Base-by-base conservation (phyloP, 1,140 invertebrate species). In the Ptiloglossa arizonensis region DNA sequence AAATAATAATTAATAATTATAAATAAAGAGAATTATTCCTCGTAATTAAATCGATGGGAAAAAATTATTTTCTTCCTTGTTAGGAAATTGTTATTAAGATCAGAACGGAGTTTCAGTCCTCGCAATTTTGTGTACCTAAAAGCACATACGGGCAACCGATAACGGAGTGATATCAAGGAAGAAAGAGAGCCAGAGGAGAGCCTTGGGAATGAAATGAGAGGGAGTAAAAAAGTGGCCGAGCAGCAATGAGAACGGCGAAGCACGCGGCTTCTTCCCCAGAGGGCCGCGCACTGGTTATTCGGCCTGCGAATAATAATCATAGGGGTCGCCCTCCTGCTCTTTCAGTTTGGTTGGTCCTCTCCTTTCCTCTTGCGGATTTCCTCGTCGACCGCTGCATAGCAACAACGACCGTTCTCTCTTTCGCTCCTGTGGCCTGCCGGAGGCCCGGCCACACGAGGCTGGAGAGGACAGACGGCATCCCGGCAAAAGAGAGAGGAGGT, bases 301-400 rank as follows among this genome's bases (percentile, higher is more conserved):
- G 80, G 80, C 32, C 80, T 72, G 84, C 84, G 83, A 85, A 85
- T 86, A 86, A 86, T 86, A 86, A 86, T 86, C 84, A 79, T 85
- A 74, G 82, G 70, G 79, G 83, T 78, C 59, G 78, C 78, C 76
- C 57, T 76, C 67, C 62, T 56, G 82, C 68, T 82, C 67, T 75
- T 83, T 82, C 75, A 71, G 70, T 60, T 54, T 32, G 50, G 35
- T 50, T 29, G 27, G 15, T 27, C 46, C 29, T 59, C 70, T 80
- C 75, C 50, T 44, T 72, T 68, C 69, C 50, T 67, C 77, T 54
- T 66, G 44, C 44, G 57, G 73, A 73, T 83, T 72, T 54, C 71
- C 44, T 48, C 38, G 75, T 75, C 79, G 80, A 52, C 44, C 59
- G 87, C 87, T 88, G 87, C 87, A 88, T 88, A 88, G 87, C 87